Conservation (phyloP, 2,797 vertebrate genomes). For the Oreonectes daqikongensis region DNA sequence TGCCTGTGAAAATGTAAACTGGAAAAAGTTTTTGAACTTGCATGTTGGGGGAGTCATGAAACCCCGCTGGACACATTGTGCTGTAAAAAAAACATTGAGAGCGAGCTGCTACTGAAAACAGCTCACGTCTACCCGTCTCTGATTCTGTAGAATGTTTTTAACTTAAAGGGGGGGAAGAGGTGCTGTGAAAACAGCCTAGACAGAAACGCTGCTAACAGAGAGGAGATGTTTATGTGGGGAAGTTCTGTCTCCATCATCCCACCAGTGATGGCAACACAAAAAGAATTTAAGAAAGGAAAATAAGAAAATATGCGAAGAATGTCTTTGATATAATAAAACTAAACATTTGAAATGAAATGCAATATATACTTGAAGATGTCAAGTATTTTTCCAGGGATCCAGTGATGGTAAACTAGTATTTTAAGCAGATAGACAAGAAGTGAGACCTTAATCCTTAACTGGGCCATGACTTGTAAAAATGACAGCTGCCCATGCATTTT, state of each 20-base stretch:
- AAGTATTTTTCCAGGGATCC: not conserved
- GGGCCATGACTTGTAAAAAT: too few relatives aligned
- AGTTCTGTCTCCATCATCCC: conserved; percentile 66
- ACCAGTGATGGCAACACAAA: conserved; percentile 68
- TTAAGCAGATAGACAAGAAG: too few relatives aligned
- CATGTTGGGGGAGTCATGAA: not conserved
- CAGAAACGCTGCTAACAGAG: conserved; percentile 60
- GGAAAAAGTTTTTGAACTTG: not conserved
- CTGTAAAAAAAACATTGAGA: conserved; percentile 14
- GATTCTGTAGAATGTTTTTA: conserved; percentile 58
- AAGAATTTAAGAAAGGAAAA: conserved; percentile 57
- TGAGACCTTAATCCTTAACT: too few relatives aligned
- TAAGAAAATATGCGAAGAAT: not conserved
- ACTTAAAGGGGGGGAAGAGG: conserved; percentile 59
- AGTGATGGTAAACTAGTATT: not conserved
- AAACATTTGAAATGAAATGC: too few relatives aligned
- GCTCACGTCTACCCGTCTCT: conserved; percentile 21
- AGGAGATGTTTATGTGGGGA: conserved; percentile 71
- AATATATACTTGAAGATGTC: not conserved
- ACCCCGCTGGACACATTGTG: not conserved
- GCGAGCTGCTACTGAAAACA: conserved; percentile 27
- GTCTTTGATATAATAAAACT: too few relatives aligned
- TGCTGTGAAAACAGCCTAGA: conserved; percentile 54
- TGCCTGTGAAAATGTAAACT: not conserved
- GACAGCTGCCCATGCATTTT: too few relatives aligned